A percentile compares a stretch with the other conserved stretches of the same genome.
phyloP scores from a whole-genome alignment of 2,888 invertebrate species.

The Portevinia maculata region DNA sequence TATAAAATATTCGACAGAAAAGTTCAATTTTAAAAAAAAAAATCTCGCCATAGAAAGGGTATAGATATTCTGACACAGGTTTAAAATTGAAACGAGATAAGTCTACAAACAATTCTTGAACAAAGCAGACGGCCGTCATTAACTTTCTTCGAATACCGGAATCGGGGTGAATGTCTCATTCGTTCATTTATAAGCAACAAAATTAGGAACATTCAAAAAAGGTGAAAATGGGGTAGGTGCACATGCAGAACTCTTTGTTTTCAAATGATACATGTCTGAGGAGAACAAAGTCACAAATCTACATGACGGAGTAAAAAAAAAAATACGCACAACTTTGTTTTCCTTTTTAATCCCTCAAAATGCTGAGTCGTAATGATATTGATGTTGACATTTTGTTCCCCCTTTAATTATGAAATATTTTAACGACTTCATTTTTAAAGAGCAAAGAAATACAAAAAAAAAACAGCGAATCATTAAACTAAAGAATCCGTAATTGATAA shows the following conservation, averaged over 20 bases:
- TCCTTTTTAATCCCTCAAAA: slow-evolving; percentile 63
- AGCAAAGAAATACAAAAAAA: slow-evolving; percentile 1
- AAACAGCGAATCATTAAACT: background rate
- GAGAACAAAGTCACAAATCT: background rate
- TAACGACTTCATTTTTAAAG: slow-evolving; percentile 50
- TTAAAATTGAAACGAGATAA: too few relatives aligned
- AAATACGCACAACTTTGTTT: slow-evolving; percentile 32
- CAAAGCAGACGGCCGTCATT: too few relatives aligned
- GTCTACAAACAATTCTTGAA: too few relatives aligned
- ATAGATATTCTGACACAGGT: too few relatives aligned
- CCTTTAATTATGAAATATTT: slow-evolving; percentile 65
- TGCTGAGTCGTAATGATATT: slow-evolving; percentile 62
- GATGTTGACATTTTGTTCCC: slow-evolving; percentile 57
- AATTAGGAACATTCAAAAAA: background rate
- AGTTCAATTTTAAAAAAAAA: too few relatives aligned
- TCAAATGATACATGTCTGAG: slow-evolving; percentile 7
- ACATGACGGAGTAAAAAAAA: slow-evolving; percentile 4
- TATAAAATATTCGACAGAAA: too few relatives aligned
- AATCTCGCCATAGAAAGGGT: too few relatives aligned
- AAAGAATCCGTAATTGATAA: slow-evolving; percentile 23
- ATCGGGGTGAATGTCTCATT: background rate
- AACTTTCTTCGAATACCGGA: too few relatives aligned
- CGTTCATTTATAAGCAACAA: background rate
- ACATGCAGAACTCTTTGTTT: slow-evolving; percentile 22
- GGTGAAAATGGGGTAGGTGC: slow-evolving; percentile 41